Base-by-base conservation (phyloP, 2,797 vertebrate species). In the Enteromius fasciolatus region DNA sequence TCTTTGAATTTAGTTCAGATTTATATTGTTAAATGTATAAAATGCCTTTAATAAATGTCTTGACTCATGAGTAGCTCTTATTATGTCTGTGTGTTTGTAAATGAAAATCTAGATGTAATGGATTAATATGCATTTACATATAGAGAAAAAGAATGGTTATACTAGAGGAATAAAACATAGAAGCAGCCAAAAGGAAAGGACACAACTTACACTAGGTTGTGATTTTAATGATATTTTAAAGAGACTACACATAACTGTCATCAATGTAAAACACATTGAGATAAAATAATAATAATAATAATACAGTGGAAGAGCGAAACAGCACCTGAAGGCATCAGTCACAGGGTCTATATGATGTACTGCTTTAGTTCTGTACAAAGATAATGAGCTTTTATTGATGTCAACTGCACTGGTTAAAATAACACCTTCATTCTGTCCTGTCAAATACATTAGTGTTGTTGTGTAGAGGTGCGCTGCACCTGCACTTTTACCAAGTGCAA, bases 181-280 rank as follows among this genome's bases (percentile, higher is more conserved):
- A 59, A n/a, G 14, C n/a, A 59, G 33, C 50, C 20, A 46, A 17
- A 63, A 36, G 44, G 4, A 33, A 54, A 36, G 5, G 9, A 66
- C 18, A 48, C 61, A 36, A 39, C 12, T 50, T 68, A 17, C 23
- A 7, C 39, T 48, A 46, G 61, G 63, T 59, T 2, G 2, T 76
- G 25, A 4, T 59, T 82, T 83, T 68, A 46, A 57, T 82, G 18
- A 57, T 12, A 76, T 76, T 82, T 59, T 67, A 67, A 68, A 76
- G 36, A 76, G 46, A 75, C 72, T 68, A 59, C 17, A 44, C 23
- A 75, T 81, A 20, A 46, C 31, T 12, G 25, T 54, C 15, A 74
- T 75, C 31, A 20, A 52, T 73, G 14, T 66, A 54, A 66, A 25
- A 70, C 14, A 66, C 44, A 6, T 33, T 80, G n/a, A 25, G 20